Evolutionary conservation across 2,888 invertebrate species (phyloP).

Genomic region (Archaeoteleia sp.): DNA sequence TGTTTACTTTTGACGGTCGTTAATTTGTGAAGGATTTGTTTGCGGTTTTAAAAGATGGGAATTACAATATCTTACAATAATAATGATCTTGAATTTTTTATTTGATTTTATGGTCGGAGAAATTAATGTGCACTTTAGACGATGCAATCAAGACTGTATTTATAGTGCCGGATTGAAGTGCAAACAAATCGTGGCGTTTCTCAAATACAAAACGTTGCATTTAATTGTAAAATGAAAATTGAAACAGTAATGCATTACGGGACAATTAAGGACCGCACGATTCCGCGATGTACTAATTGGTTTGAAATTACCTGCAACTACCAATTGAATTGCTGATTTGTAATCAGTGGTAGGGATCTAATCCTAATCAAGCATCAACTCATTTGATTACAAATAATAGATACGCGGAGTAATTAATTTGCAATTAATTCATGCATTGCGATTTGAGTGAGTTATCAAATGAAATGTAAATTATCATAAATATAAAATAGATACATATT

Average conservation of each 20-base stretch:
- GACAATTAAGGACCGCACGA: constrained; percentile 33
- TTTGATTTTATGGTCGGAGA: too few relatives aligned
- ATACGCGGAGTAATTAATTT: constrained; percentile 47
- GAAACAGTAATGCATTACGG: constrained; percentile 20
- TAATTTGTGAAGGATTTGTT: too few relatives aligned
- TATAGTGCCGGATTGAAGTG: too few relatives aligned
- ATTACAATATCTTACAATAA: too few relatives aligned
- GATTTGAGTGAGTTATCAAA: constrained; percentile 3
- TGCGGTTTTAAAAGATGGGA: too few relatives aligned
- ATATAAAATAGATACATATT: too few relatives aligned
- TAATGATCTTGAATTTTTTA: too few relatives aligned
- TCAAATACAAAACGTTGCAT: too few relatives aligned
- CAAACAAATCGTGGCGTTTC: too few relatives aligned
- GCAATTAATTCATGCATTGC: constrained; percentile 36
- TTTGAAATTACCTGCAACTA: constrained; percentile 44
- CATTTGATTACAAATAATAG: constrained; percentile 37
- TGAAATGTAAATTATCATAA: constrained; percentile 7
- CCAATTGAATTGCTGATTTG: constrained; percentile 50
- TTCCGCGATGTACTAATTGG: constrained; percentile 39
- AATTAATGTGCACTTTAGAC: background rate
- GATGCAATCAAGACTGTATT: too few relatives aligned
- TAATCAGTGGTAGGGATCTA: constrained; percentile 40
- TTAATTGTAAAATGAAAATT: constrained; percentile 3
- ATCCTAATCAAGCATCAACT: constrained; percentile 30
- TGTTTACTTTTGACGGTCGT: too few relatives aligned